A percentile compares a stretch with the other conserved stretches of the same genome.
These are phyloP conservation scores for Graphium colonna DNA, from an alignment of 2,888 invertebrate genomes.

Conservation along the genomic window DNA sequence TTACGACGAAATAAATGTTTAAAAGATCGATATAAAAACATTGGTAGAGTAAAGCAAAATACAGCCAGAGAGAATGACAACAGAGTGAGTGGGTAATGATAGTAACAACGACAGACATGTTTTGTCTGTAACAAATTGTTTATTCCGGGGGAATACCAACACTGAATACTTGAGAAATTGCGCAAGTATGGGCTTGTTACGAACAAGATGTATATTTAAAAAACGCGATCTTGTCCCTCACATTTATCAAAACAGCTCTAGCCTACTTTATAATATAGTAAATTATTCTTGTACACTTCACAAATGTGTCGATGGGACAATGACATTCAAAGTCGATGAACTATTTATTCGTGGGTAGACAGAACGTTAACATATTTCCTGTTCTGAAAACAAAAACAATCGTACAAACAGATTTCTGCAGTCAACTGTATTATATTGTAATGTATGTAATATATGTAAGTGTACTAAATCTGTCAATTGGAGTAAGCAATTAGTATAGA, in stretches of 20 bases:
- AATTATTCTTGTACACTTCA: slow-evolving; percentile 41
- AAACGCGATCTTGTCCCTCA: slow-evolving; percentile 43
- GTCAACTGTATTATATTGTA: no score
- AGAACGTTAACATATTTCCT: no score
- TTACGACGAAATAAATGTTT: no score
- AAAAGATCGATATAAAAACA: slow-evolving; percentile 1
- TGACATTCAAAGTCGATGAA: no score
- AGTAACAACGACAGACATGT: slow-evolving; percentile 37
- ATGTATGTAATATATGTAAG: no score
- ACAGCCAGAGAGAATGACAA: background rate
- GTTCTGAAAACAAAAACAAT: no score
- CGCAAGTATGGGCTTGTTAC: slow-evolving; percentile 42
- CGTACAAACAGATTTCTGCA: no score
- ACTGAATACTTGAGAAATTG: slow-evolving; percentile 44
- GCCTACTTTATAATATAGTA: slow-evolving; percentile 36
- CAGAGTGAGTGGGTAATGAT: slow-evolving; percentile 30
- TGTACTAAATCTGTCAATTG: no score
- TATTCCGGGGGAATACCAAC: slow-evolving; percentile 43
- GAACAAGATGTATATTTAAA: slow-evolving; percentile 39
- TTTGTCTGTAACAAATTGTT: slow-evolving; percentile 42
- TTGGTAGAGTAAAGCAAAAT: slow-evolving; percentile 4
- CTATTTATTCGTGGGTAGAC: no score
- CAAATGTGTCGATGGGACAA: no score
- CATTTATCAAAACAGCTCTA: slow-evolving; percentile 39
- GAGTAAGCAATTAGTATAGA: no score